These are phyloP conservation scores for Brachionus rubens DNA, from an alignment of 1,140 invertebrate genomes.

Conservation along the genomic window DNA sequence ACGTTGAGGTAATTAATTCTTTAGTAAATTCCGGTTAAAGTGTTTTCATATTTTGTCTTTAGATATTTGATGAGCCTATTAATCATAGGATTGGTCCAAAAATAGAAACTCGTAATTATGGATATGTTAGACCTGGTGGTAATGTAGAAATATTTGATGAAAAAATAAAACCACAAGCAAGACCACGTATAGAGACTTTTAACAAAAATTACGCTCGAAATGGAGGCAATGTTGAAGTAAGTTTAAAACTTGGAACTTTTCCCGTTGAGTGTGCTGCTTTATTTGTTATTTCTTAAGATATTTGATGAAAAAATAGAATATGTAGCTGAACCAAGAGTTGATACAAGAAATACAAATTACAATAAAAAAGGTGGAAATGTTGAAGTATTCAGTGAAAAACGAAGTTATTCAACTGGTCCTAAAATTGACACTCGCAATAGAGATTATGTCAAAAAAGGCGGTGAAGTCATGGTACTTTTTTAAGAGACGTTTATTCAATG, in stretches of 20 bases:
- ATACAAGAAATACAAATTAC: conserved; percentile 18
- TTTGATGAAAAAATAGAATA: conserved; percentile 43
- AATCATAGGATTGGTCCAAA: conserved; percentile 2
- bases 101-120: conserved; percentile 31
- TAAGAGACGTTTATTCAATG: no score
- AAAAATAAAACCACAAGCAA: not conserved
- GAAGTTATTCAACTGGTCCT: not conserved
- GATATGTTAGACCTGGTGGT: not conserved
- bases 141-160: conserved; percentile 39
- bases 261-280: not conserved
- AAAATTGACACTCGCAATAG: not conserved
- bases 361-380: not conserved
- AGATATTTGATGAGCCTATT: conserved; percentile 28
- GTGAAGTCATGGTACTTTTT: not conserved
- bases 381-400: conserved; percentile 7
- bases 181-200: not conserved
- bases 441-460: not conserved
- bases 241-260: not conserved
- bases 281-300: not conserved
- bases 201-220: conserved; percentile 6
- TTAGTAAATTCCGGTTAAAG: no score
- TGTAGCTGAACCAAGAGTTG: not conserved
- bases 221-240: conserved; percentile 9
- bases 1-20: conserved; percentile 5
- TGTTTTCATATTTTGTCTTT: not conserved